Evolutionary conservation across 2,113 vertebrate genomes (phyloP).

Genomic region (Sciurus niger): DNA sequence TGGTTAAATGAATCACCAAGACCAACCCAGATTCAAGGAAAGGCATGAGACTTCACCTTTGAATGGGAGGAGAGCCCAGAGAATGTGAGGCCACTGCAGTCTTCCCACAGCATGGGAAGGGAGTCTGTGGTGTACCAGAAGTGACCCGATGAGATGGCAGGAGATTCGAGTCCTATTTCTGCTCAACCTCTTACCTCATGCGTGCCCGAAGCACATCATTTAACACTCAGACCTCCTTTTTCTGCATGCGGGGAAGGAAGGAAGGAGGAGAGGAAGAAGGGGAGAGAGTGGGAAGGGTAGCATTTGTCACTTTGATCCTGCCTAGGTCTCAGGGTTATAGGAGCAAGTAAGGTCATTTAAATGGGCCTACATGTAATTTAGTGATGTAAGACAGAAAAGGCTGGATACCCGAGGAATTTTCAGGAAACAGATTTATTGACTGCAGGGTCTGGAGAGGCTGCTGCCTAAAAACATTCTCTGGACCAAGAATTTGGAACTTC

Average conservation of each 20-base stretch:
- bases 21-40: not conserved
- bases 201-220: not conserved
- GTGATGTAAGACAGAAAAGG: no score
- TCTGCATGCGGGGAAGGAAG: not conserved
- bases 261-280: not conserved
- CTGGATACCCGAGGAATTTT: no score
- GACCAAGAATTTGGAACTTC: no score
- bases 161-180: not conserved
- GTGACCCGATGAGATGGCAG: fast-evolving
- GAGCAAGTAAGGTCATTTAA: not conserved
- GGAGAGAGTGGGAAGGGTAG: not conserved
- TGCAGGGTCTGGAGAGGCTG: no score
- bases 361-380: not conserved
- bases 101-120: not conserved
- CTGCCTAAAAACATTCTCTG: no score
- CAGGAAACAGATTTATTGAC: no score
- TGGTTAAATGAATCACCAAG: not conserved
- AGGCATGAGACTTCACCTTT: not conserved
- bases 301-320: not conserved
- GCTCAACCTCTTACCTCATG: not conserved
- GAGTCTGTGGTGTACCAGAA: not conserved
- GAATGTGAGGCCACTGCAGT: not conserved
- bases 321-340: not conserved
- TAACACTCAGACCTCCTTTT: not conserved
- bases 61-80: not conserved